Percentiles rank a stretch among this genome's conserved stretches.
Evolutionary conservation across 2,888 invertebrate genomes (phyloP).

Genomic region (Ethmia dodecea): DNA sequence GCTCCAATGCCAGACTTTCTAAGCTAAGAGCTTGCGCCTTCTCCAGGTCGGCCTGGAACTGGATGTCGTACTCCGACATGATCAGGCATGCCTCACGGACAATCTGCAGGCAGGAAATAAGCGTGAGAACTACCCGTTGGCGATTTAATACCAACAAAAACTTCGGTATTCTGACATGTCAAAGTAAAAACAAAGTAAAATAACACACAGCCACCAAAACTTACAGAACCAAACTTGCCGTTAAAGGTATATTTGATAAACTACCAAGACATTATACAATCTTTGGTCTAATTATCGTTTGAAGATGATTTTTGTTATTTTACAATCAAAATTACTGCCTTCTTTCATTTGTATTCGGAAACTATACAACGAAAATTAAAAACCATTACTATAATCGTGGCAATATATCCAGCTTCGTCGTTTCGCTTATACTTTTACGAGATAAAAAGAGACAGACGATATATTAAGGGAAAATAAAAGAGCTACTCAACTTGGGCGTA

Average conservation of each 20-base stretch:
- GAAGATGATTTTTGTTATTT: conserved; percentile 28
- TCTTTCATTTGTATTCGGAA: neutral
- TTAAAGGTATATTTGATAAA: conserved; percentile 31
- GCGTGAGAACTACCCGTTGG: conserved; percentile 51
- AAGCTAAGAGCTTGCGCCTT: conserved; percentile 92
- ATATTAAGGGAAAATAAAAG: no score
- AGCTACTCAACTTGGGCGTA: no score
- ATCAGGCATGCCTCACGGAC: conserved; percentile 37
- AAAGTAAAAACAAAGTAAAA: conserved; percentile 15
- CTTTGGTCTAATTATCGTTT: conserved; percentile 26
- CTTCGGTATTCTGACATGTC: conserved; percentile 24
- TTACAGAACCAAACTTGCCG: conserved; percentile 40
- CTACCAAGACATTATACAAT: conserved; percentile 46
- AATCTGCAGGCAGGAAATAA: conserved; percentile 48
- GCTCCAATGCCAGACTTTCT: conserved; percentile 90
- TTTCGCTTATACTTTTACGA: no score
- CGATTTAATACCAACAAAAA: conserved; percentile 37
- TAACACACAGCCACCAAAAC: conserved; percentile 17
- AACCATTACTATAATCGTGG: neutral
- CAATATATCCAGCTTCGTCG: conserved; percentile 1
- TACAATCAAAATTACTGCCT: conserved; percentile 13
- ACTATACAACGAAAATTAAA: neutral
- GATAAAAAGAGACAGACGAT: no score
- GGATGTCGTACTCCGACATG: conserved; percentile 85
- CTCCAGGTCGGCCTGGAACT: conserved; percentile 91